Conservation (phyloP, 2,888 invertebrate genomes). For the Globia sparganii region DNA sequence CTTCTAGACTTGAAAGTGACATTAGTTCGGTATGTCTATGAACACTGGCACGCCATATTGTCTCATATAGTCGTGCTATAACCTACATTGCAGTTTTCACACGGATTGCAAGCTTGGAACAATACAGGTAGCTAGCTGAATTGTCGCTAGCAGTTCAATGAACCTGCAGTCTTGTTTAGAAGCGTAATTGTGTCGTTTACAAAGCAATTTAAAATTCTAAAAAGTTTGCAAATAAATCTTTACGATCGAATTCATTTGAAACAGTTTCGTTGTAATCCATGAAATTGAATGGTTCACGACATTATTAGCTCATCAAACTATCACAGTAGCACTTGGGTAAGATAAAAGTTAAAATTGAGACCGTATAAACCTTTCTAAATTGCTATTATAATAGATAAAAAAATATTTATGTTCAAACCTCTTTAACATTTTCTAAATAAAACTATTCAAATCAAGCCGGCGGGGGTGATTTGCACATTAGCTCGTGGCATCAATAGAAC, state of each 20-base stretch:
- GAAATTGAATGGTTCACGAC: conserved; percentile 55
- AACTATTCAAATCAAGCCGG: neutral
- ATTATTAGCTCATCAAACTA: conserved; percentile 50
- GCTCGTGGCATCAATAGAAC: neutral
- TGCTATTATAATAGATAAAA: neutral
- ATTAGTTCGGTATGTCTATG: conserved; percentile 61
- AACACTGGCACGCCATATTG: conserved; percentile 66
- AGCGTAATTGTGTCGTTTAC: conserved; percentile 63
- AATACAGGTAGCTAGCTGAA: conserved; percentile 78
- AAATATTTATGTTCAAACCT: too few species aligned
- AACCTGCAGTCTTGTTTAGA: conserved; percentile 71
- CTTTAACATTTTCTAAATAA: neutral
- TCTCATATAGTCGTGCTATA: conserved; percentile 69
- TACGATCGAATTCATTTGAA: conserved; percentile 54
- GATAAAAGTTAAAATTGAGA: conserved; percentile 16
- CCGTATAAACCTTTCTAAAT: conserved; percentile 15
- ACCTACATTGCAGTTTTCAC: conserved; percentile 84
- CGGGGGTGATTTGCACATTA: neutral
- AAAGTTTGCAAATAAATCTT: conserved; percentile 60
- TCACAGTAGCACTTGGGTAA: conserved; percentile 48
- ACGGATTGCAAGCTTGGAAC: conserved; percentile 84
- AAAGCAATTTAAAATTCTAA: conserved; percentile 61
- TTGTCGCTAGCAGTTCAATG: conserved; percentile 78
- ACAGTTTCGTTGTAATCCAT: conserved; percentile 58
- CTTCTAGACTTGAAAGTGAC: conserved; percentile 14